phyloP scores from a whole-genome alignment of 1,140 invertebrate genomes.

The Hirudo medicinalis region DNA sequence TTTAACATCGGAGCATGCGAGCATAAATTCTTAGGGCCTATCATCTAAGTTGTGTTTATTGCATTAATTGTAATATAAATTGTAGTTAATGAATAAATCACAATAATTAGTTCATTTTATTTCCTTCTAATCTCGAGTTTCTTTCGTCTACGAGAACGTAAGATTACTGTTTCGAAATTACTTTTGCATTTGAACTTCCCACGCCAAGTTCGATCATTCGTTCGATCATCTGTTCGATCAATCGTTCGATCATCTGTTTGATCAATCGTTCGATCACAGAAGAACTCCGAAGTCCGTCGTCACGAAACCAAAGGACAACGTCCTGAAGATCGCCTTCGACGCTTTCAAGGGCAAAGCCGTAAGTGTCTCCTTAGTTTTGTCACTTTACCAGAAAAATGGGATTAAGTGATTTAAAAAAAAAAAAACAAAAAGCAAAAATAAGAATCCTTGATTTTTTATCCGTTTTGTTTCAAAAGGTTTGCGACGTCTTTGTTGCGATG shows the following conservation, averaged over 20 bases:
- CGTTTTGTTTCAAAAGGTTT: not conserved
- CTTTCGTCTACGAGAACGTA: not conserved
- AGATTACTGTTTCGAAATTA: no score
- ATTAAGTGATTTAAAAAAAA: not conserved
- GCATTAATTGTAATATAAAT: no score
- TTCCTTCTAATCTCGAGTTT: not conserved
- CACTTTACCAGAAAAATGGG: not conserved
- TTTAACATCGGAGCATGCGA: no score
- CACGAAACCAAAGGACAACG: conserved; percentile 6
- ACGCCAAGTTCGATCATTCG: no score
- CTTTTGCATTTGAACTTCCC: no score
- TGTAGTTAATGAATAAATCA: not conserved
- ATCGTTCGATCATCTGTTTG: no score
- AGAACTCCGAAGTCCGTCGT: not conserved
- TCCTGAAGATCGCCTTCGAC: not conserved
- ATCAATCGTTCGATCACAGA: no score
- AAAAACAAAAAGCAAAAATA: not conserved
- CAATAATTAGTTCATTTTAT: not conserved
- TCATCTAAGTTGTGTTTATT: no score
- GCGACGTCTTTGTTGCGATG: not conserved
- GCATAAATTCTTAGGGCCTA: no score
- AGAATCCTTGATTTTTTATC: not conserved
- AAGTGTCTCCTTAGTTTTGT: not conserved
- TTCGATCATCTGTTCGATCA: no score
- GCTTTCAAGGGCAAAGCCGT: conserved; percentile 1